Evolutionary conservation across 2,797 vertebrate genomes (phyloP), one percentile per base, ranked within the genome.

Genomic region (Galago senegalensis): DNA sequence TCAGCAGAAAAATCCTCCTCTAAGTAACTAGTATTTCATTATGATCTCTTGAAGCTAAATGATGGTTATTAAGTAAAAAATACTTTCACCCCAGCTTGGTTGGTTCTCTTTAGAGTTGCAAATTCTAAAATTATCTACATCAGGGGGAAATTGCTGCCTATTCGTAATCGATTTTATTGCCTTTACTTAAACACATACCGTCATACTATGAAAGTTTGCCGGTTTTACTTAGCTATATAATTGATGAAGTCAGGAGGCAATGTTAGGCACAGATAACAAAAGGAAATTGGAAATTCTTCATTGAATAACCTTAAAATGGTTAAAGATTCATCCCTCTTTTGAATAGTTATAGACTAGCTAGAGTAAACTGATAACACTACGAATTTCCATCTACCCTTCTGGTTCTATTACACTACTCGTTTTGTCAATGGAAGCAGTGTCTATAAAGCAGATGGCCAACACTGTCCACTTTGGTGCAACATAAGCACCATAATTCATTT

Each of bases 401-500:
- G 37, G 6, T 84, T 97, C n/a, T 87, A 80, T 83, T 88, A 60
- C 67, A 6, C 60, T 87, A 84, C 92, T 96, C 90, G 60, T 83
- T 92, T 89, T 95, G 77, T 92, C 93, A 91, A 25, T 92, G 43
- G 53, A 86, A 92, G 90, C 23, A 81, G 63, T 79, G n/a, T 88
- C 85, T 93, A 94, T 92, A 94, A 93, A 88, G 89, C 63, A 93
- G 56, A 85, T 94, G 82, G 43, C 25, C 67, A 87, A 31, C 13
- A 0, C 18, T 92, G 70, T 88, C 58, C 58, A 43, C 60, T 91
- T 94, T 86, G 79, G 43, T 80, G n/a, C n/a, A 93, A 73, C 8
- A 89, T 72, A 91, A 69, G 5, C 61, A 84, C n/a, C 89, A 58
- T 67, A 92, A 87, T 95, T 92, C 79, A 95, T 91, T 96, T 91